Evolutionary conservation across 35 echinoderm and acorn worm species (phyloP).

Genomic region (Ophioderma brevispina): DNA sequence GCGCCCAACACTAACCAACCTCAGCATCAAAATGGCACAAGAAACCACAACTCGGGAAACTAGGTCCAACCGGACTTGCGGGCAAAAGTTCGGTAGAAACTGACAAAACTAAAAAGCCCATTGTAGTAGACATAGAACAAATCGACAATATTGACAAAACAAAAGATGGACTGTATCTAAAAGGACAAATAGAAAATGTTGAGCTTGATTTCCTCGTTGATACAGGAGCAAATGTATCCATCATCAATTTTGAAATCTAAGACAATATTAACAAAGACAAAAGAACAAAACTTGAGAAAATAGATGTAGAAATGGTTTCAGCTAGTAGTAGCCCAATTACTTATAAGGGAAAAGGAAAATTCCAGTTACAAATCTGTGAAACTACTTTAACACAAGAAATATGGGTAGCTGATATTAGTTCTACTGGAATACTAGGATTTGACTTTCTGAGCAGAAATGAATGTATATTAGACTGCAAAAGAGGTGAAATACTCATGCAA

Average conservation of each 20-base stretch:
- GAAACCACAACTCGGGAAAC: not conserved
- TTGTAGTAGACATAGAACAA: not conserved
- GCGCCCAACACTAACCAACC: not conserved
- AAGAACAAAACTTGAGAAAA: not conserved
- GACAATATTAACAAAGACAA: not conserved
- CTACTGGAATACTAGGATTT: not conserved
- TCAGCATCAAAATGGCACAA: not conserved
- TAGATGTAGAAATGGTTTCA: not conserved
- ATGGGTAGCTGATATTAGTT: not conserved
- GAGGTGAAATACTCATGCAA: not conserved
- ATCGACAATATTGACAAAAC: not conserved
- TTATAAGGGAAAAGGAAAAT: not conserved
- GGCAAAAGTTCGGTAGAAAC: not conserved
- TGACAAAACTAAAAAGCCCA: not conserved
- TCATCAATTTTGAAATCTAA: not conserved
- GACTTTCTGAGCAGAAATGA: not conserved
- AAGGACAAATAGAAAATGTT: not conserved
- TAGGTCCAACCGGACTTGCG: not conserved
- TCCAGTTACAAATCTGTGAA: not conserved
- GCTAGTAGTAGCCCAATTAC: not conserved
- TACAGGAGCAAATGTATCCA: not conserved
- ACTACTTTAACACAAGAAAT: not conserved
- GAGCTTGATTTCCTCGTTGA: not conserved
- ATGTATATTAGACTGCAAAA: not conserved
- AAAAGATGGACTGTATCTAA: not conserved